Evolutionary conservation across 2,113 vertebrate species (phyloP), one percentile per base, ranked within the genome.

Genomic region (Ophthalmolycus amberensis): DNA sequence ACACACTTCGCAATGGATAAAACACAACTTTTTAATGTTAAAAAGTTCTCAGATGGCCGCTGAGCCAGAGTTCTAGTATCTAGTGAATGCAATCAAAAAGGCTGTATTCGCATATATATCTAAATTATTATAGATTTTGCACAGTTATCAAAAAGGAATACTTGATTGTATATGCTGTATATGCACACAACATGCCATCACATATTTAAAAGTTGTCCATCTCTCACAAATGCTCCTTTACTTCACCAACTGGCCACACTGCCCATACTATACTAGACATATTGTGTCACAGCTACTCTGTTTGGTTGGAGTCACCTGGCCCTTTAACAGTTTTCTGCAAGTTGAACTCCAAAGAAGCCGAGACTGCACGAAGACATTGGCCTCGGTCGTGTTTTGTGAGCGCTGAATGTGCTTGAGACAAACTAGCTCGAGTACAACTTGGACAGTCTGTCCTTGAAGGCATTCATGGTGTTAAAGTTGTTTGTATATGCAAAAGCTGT

Each of bases 1-100:
- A 59, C 22, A 73, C 18, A 18, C 50, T 59, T 1, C 38, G 25
- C 0, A 15, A 72, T 12, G 20, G 6, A 9, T 9, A 2, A 80
- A 40, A 73, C 37, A 46, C 44, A 1, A 71, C 50, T 42, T 66
- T 64, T 67, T 59, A 68, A 52, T 60, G 9, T 25, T 40, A 38
- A 73, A 34, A 78, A 46, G 20, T 54, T 32, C 20, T 59, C 16
- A 32, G 68, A 11, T 37, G 52, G 56, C 40, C 3, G 3, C 22
- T 32, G 42, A 46, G 62, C 6, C 50, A 0, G 10, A 44, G 5
- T 54, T 25, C n/a, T 58, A 58, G 60, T n/a, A 40, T 38, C 3
- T 6, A 67, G 1, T 32, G 15, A 64, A n/a, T 50, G 22, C 18
- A 25, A 52, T 11, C 34, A 20, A 59, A 74, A 37, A 5, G 22